A percentile compares a stretch with the other conserved stretches of the same genome.
Evolutionary conservation across 2,113 vertebrate species (phyloP).

Genomic region (Myxocyprinus asiaticus): DNA sequence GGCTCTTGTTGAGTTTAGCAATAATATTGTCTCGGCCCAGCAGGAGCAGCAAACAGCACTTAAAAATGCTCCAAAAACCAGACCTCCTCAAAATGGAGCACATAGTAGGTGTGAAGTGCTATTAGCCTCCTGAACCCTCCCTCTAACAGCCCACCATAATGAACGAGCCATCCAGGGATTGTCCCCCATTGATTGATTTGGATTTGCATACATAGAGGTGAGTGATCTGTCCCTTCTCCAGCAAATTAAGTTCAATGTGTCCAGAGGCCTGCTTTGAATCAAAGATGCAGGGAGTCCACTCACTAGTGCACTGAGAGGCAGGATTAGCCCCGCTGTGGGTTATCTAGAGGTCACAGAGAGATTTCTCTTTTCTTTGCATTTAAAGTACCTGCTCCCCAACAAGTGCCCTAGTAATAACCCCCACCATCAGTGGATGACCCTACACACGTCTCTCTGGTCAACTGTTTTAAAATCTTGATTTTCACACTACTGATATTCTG

Average conservation of each 20-base stretch:
- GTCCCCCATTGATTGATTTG: slow-evolving; percentile 61
- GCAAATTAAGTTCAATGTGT: slow-evolving; percentile 43
- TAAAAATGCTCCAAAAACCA: slow-evolving; percentile 24
- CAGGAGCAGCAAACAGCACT: slow-evolving; percentile 44
- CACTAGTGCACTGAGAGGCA: slow-evolving; percentile 42
- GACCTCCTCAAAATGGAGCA: slow-evolving; percentile 37
- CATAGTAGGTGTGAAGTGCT: slow-evolving; percentile 64
- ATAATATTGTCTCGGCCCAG: slow-evolving; percentile 36
- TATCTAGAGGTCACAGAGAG: slow-evolving; percentile 67
- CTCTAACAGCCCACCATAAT: slow-evolving; percentile 55
- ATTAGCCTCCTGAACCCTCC: slow-evolving; percentile 63
- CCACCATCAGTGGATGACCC: slow-evolving; percentile 19
- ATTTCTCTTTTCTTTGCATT: slow-evolving; percentile 60
- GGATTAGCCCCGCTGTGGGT: slow-evolving; percentile 68
- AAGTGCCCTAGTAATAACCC: slow-evolving; percentile 40
- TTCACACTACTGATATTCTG: too few species aligned
- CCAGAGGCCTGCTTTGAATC: slow-evolving; percentile 21
- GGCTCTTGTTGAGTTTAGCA: slow-evolving; percentile 5
- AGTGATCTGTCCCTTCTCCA: slow-evolving; percentile 30
- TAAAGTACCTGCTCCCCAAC: slow-evolving; percentile 43
- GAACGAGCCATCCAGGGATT: slow-evolving; percentile 66
- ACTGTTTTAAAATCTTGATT: too few species aligned
- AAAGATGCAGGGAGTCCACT: slow-evolving; percentile 45
- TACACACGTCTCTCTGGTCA: background rate
- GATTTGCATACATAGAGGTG: slow-evolving; percentile 68